Percentiles rank a stretch among this genome's conserved stretches.
Evolutionary conservation across 2,113 vertebrate species (phyloP).

Genomic region (Tragelaphus buxtoni): DNA sequence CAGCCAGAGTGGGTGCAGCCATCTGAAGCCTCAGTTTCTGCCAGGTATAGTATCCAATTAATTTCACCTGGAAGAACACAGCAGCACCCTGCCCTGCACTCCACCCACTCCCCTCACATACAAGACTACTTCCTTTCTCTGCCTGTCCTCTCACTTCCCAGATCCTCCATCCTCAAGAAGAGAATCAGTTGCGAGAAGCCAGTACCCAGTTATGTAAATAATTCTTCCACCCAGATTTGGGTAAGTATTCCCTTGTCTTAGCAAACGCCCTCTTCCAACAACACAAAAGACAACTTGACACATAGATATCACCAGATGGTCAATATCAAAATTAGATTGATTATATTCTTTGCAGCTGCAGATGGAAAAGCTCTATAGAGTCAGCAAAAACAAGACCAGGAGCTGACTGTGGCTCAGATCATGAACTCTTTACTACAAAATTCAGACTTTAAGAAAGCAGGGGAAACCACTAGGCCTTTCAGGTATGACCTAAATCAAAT

Average conservation of each 20-base stretch:
- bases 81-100: background rate
- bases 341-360: background rate
- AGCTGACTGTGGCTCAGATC: background rate
- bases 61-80: background rate
- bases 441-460: background rate
- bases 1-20: background rate
- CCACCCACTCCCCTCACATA: background rate
- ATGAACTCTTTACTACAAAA: background rate
- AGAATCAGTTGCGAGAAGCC: background rate
- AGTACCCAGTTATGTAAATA: background rate
- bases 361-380: background rate
- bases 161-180: background rate
- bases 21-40: background rate
- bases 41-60: background rate
- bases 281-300: background rate
- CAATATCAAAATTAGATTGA: background rate
- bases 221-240: background rate
- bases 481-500: background rate
- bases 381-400: background rate
- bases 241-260: constrained; percentile 28
- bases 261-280: background rate
- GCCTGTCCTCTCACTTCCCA: background rate
- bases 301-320: background rate
- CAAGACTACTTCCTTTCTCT: background rate
- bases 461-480: background rate